These are phyloP conservation scores for Macquaria ambigua DNA, from an alignment of 2,113 vertebrate species.

Conservation along the genomic window DNA sequence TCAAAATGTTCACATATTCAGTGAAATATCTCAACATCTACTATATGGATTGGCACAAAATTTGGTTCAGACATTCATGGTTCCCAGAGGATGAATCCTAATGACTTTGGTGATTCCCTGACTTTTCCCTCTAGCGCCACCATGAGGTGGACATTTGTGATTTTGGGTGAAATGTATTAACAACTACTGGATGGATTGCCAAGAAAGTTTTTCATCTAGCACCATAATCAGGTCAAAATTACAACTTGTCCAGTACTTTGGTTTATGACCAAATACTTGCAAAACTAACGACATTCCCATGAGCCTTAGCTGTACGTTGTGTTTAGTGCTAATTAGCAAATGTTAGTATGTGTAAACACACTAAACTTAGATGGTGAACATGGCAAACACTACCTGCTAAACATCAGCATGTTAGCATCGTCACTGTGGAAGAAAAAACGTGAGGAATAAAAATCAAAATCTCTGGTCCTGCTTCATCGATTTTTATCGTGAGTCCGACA, in stretches of 20 bases:
- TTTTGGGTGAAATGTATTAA: background rate
- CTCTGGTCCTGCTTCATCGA: background rate
- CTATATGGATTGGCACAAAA: background rate
- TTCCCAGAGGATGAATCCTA: background rate
- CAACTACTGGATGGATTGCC: background rate
- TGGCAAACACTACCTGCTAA: background rate
- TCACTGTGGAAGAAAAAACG: too few relatives aligned
- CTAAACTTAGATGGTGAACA: background rate
- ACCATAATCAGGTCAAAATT: background rate
- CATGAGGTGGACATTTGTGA: too few relatives aligned
- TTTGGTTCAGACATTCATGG: background rate
- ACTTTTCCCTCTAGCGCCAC: too few relatives aligned
- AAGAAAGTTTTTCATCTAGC: background rate
- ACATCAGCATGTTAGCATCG: background rate
- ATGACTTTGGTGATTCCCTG: background rate
- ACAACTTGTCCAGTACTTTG: too few relatives aligned
- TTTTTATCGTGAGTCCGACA: background rate
- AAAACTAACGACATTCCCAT: background rate
- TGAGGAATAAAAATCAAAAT: background rate
- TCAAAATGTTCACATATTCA: background rate
- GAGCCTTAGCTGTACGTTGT: background rate
- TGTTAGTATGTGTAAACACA: background rate
- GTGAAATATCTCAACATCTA: background rate
- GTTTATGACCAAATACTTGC: background rate
- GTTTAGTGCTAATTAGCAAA: background rate